Conservation (phyloP, 1,140 invertebrate genomes). For the Gryllus bimaculatus region DNA sequence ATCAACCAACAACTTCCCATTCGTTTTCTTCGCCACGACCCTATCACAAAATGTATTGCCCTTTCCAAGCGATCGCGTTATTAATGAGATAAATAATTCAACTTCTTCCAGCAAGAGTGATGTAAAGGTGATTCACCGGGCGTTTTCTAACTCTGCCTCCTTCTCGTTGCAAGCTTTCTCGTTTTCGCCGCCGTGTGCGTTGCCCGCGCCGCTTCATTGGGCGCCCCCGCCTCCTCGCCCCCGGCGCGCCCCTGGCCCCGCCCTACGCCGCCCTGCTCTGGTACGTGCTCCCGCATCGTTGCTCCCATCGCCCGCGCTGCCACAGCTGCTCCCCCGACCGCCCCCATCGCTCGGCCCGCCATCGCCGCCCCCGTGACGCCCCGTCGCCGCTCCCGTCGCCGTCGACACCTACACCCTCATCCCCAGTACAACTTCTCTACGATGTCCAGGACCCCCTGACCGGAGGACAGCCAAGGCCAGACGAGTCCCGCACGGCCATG, state of each 20-base stretch:
- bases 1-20: no score
- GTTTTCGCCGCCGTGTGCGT: slow-evolving; percentile 34
- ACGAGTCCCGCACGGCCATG: slow-evolving; percentile 22
- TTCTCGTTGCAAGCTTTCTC: slow-evolving; percentile 36
- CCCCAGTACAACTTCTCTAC: slow-evolving; percentile 21
- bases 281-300: not conserved
- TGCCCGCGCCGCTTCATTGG: slow-evolving; percentile 34
- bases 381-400: slow-evolving; percentile 26
- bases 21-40: no score
- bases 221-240: slow-evolving; percentile 23
- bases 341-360: not conserved
- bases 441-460: slow-evolving; percentile 26
- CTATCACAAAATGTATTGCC: no score
- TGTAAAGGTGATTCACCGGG: no score
- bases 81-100: no score
- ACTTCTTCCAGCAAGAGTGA: no score
- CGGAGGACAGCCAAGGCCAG: slow-evolving; percentile 27
- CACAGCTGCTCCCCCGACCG: not conserved
- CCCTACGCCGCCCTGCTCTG: slow-evolving; percentile 8
- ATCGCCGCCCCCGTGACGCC: slow-evolving; percentile 21
- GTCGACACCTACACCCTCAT: slow-evolving; percentile 16
- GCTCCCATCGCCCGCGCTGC: not conserved
- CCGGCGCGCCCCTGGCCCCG: slow-evolving; percentile 22
- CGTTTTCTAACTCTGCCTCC: not conserved
- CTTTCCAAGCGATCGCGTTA: no score